A percentile compares a stretch with the other conserved stretches of the same genome.
These are phyloP conservation scores for Syngnathus scovelli DNA, from an alignment of 2,113 vertebrate genomes.

Conservation along the genomic window DNA sequence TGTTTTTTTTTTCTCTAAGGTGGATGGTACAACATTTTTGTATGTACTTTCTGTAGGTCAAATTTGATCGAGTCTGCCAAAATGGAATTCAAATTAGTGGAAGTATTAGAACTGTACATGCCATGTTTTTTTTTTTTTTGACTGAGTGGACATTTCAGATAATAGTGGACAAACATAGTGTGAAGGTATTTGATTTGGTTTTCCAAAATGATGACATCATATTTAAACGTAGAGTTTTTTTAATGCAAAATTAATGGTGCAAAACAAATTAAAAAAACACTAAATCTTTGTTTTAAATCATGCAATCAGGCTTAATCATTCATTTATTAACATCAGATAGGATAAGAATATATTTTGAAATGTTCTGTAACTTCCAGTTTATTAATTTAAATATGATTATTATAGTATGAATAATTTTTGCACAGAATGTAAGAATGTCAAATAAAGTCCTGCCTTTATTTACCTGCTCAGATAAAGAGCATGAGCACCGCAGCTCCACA, in stretches of 20 bases:
- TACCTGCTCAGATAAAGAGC: conserved; percentile 26
- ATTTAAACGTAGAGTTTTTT: neutral
- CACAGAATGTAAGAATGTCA: neutral
- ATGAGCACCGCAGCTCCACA: neutral
- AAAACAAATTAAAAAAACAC: neutral
- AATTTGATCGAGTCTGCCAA: no score
- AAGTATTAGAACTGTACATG: no score
- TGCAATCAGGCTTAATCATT: neutral
- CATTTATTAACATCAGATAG: neutral
- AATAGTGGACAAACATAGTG: neutral
- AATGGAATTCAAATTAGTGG: no score
- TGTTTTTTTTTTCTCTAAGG: neutral
- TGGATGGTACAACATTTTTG: neutral
- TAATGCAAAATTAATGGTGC: neutral
- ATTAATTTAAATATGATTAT: neutral
- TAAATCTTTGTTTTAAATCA: neutral
- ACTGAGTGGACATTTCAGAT: neutral
- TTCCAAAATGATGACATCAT: neutral
- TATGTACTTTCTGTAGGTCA: no score
- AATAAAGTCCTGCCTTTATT: neutral
- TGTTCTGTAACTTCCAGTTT: neutral
- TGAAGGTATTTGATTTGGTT: neutral
- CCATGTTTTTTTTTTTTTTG: no score
- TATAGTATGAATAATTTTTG: neutral
- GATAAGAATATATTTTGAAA: neutral